These are phyloP conservation scores for Intellagama lesueurii DNA, from an alignment of 2,797 vertebrate genomes.

Conservation along the genomic window DNA sequence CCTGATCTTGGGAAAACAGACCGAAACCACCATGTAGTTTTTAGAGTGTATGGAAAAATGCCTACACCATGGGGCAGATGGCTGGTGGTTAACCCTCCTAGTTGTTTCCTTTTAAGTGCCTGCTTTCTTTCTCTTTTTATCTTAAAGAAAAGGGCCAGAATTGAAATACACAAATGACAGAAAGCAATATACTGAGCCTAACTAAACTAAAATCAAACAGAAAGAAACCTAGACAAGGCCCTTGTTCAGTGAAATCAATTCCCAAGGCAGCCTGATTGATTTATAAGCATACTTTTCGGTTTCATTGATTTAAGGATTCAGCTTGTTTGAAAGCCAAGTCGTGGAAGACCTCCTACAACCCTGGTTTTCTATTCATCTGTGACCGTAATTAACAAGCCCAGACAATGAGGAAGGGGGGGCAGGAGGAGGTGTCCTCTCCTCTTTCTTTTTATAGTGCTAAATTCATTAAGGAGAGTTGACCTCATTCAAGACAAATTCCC, in stretches of 20 bases:
- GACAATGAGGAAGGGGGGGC: neutral
- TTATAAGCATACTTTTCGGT: conserved; percentile 49
- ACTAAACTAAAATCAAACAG: conserved; percentile 45
- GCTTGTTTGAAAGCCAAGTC: conserved; percentile 41
- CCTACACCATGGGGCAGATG: conserved; percentile 22
- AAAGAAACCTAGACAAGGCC: conserved; percentile 39
- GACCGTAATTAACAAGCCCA: conserved; percentile 45
- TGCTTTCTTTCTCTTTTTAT: neutral
- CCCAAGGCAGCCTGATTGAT: conserved; percentile 36
- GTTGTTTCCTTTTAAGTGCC: neutral
- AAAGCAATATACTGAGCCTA: conserved; percentile 36
- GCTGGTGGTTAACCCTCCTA: conserved; percentile 9
- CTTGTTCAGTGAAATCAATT: conserved; percentile 47
- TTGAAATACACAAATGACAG: conserved; percentile 25
- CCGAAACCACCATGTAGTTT: neutral
- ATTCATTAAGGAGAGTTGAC: conserved; percentile 35
- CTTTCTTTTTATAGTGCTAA: conserved; percentile 32
- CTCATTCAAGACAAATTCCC: conserved; percentile 36
- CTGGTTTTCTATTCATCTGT: conserved; percentile 39
- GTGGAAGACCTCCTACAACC: conserved; percentile 12
- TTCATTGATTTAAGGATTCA: conserved; percentile 52
- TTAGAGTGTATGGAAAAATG: conserved; percentile 1
- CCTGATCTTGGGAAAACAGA: neutral
- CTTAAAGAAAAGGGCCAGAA: conserved; percentile 18
- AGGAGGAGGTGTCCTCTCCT: neutral